Evolutionary conservation across 1,140 invertebrate genomes (phyloP).

Genomic region (Zaprionus ghesquierei): DNA sequence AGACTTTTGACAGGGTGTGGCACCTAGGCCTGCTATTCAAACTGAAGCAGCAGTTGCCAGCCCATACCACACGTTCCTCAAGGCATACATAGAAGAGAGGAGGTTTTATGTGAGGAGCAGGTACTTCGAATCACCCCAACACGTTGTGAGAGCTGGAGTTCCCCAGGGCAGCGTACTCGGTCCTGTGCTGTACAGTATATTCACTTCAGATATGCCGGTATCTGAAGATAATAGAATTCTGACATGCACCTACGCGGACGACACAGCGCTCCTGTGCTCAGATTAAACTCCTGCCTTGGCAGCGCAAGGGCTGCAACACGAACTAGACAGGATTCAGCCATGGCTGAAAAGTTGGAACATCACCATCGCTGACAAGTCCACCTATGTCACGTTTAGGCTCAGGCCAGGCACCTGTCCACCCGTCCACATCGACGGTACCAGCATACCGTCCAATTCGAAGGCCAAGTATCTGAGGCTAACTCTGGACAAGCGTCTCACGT

Average conservation of each 20-base stretch:
- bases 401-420: neutral
- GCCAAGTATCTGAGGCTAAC: neutral
- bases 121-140: neutral
- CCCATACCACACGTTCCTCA: neutral
- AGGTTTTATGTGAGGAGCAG: neutral
- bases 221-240: neutral
- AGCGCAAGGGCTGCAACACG: neutral
- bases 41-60: neutral
- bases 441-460: neutral
- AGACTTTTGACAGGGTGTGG: neutral
- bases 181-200: neutral
- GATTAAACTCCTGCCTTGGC: neutral
- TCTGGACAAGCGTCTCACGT: neutral
- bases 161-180: constrained; percentile 2
- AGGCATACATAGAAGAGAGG: neutral
- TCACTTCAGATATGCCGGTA: neutral
- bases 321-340: neutral
- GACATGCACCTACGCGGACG: neutral
- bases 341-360: neutral
- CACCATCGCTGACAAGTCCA: neutral
- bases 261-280: neutral
- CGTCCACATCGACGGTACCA: neutral
- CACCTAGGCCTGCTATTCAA: constrained; percentile 3
- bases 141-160: neutral
- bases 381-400: neutral